Evolutionary conservation across 1,140 invertebrate genomes (phyloP).

Genomic region (Drosophila bifasciata): DNA sequence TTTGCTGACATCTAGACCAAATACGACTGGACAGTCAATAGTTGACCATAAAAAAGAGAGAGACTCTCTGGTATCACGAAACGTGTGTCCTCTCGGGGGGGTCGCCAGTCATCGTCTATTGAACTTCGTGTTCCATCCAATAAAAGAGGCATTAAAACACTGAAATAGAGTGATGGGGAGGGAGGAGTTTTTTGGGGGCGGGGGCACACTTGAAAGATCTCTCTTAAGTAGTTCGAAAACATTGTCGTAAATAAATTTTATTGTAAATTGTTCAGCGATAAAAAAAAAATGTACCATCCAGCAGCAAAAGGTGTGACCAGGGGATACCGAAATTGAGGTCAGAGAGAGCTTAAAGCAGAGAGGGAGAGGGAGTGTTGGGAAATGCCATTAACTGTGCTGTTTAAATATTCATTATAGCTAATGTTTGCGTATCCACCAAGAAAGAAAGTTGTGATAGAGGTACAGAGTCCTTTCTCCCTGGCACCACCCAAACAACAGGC

Average conservation of each 20-base stretch:
- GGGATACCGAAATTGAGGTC: constrained; percentile 30
- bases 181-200: constrained; percentile 9
- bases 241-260: constrained; percentile 80
- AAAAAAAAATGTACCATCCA: constrained; percentile 43
- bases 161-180: constrained; percentile 28
- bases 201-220: constrained; percentile 54
- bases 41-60: constrained; percentile 63
- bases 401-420: constrained; percentile 61
- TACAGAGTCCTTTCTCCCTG: background rate
- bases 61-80: constrained; percentile 1
- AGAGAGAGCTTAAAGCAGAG: constrained; percentile 23
- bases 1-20: constrained; percentile 73
- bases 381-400: constrained; percentile 45
- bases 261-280: constrained; percentile 68
- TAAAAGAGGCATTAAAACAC: constrained; percentile 78
- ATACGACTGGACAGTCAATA: constrained; percentile 66
- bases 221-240: constrained; percentile 66
- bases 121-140: constrained; percentile 73
- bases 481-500: no score
- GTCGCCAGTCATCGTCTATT: constrained; percentile 61
- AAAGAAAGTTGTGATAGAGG: no score
- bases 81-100: constrained; percentile 24
- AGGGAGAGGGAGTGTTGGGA: background rate
- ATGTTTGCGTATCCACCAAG: constrained; percentile 19
- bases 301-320: constrained; percentile 50